Evolutionary conservation across 2,113 vertebrate genomes (phyloP).

Genomic region (Platycercus adscitus): DNA sequence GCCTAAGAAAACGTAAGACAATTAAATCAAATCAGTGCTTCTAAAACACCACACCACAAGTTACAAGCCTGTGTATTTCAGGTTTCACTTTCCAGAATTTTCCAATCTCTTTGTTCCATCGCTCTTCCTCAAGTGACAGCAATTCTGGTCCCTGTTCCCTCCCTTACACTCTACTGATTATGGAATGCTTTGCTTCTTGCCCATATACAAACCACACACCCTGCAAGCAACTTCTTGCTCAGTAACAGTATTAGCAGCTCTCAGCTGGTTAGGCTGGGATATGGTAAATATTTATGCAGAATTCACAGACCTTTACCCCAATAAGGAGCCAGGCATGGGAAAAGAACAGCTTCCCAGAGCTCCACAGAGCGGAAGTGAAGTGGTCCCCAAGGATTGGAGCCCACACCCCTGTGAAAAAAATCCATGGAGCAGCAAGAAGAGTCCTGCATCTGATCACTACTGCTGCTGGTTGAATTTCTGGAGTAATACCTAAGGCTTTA

Average conservation of each 20-base stretch:
- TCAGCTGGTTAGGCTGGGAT: conserved; percentile 44
- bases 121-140: neutral
- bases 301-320: conserved; percentile 78
- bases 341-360: conserved; percentile 72
- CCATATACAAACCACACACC: neutral
- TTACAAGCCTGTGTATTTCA: neutral
- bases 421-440: neutral
- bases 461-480: neutral
- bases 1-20: neutral
- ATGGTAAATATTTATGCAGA: conserved; percentile 71
- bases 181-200: neutral
- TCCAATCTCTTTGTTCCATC: neutral
- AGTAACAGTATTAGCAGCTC: conserved; percentile 8
- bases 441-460: neutral
- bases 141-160: neutral
- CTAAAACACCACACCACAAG: neutral
- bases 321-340: conserved; percentile 69
- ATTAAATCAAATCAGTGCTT: neutral
- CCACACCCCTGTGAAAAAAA: neutral
- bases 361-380: neutral
- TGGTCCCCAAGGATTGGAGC: conserved; percentile 36
- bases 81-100: neutral
- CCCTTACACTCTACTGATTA: neutral
- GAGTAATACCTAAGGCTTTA: neutral
- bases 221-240: conserved; percentile 1